phyloP scores from a whole-genome alignment of 1,140 invertebrate genomes.

The Bacillus rossius region DNA sequence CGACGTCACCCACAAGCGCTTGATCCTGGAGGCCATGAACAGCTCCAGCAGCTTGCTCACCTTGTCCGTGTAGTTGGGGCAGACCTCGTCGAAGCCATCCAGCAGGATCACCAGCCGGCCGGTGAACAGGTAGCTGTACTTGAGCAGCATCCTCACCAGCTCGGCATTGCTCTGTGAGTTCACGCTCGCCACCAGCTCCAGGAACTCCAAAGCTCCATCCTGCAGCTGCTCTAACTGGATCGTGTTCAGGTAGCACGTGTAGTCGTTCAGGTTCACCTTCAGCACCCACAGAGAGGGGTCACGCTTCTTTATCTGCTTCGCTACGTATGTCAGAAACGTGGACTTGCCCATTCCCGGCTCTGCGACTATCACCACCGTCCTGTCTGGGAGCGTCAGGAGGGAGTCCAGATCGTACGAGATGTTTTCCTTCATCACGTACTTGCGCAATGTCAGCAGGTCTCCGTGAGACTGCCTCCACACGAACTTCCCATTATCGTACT shows the following conservation, averaged over 20 bases:
- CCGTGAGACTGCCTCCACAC: constrained; percentile 5
- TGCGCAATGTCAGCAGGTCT: neutral
- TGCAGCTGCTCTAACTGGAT: neutral
- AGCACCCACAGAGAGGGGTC: constrained; percentile 4
- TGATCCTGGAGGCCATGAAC: constrained; percentile 1
- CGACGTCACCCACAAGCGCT: constrained; percentile 9
- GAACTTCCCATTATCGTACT: neutral
- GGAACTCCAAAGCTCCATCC: neutral
- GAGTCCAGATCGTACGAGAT: neutral
- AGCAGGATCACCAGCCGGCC: constrained; percentile 10
- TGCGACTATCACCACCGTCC: neutral
- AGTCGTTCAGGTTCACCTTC: constrained; percentile 6
- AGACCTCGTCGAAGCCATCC: constrained; percentile 17
- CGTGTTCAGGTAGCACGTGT: neutral
- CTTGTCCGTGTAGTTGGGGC: neutral
- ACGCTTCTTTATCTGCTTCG: neutral
- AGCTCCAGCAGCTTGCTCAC: neutral
- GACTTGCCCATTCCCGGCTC: constrained; percentile 16
- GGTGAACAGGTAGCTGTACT: neutral
- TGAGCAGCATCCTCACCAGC: neutral
- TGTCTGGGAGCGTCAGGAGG: neutral
- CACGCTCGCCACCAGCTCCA: neutral
- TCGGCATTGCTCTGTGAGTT: neutral
- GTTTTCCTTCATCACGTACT: neutral
- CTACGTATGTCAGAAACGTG: neutral